Evolutionary conservation across 2,797 vertebrate species (phyloP).

Genomic region (Hemibagrus guttatus): DNA sequence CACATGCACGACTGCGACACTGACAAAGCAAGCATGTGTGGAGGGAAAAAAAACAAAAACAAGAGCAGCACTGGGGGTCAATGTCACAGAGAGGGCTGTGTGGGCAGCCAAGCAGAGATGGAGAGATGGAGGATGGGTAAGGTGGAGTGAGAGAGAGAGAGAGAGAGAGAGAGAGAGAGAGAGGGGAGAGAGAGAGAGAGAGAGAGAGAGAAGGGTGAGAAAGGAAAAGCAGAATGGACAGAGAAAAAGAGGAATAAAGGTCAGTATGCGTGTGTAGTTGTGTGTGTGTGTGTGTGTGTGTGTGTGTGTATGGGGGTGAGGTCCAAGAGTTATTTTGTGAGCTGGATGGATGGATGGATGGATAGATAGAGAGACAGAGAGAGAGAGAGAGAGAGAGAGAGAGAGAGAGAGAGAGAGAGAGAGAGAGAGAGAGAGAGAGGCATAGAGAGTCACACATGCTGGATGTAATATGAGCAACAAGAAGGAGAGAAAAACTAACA

Average conservation of each 20-base stretch:
- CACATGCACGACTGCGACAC: not conserved
- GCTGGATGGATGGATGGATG: too few species aligned
- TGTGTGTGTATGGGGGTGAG: not conserved
- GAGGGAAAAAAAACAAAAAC: too few species aligned
- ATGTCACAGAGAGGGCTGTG: conserved; percentile 26
- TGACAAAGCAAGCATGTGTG: not conserved
- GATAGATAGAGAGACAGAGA: not conserved
- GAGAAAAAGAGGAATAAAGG: conserved; percentile 30
- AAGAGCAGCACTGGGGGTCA: not conserved
- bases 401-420: too few species aligned
- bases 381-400: not conserved
- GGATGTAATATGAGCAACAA: not conserved
- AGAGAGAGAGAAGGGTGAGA: not conserved
- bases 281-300: not conserved
- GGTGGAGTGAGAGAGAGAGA: conserved; percentile 24
- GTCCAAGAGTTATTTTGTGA: conserved; percentile 2
- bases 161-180: not conserved
- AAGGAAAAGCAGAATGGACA: not conserved
- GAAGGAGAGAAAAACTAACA: conserved; percentile 1
- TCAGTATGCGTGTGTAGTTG: conserved; percentile 26
- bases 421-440: not conserved
- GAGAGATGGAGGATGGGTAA: conserved; percentile 55
- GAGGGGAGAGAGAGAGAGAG: too few species aligned
- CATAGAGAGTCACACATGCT: not conserved
- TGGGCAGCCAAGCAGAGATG: conserved; percentile 38